phyloP scores from a whole-genome alignment of 1,140 invertebrate genomes.

The Riptortus pedestris region DNA sequence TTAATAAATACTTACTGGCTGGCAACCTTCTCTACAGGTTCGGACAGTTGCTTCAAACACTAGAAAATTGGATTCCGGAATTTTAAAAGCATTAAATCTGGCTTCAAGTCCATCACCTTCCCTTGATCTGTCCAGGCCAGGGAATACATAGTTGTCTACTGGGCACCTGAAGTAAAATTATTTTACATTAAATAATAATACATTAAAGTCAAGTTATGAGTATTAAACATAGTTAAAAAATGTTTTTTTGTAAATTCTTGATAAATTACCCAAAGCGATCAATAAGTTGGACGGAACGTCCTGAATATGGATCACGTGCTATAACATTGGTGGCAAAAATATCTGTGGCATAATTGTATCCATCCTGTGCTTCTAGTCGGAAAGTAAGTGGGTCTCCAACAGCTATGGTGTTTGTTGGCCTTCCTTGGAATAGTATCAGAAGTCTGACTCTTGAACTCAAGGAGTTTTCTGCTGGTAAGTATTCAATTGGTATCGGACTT shows the following conservation, averaged over 20 bases:
- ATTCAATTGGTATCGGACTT: slow-evolving; percentile 82
- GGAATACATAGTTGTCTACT: slow-evolving; percentile 84
- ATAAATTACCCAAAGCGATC: slow-evolving; percentile 67
- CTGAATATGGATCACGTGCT: slow-evolving; percentile 85
- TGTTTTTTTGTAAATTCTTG: slow-evolving; percentile 2
- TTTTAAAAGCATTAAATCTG: slow-evolving; percentile 87
- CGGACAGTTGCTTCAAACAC: slow-evolving; percentile 86
- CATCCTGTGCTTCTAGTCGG: slow-evolving; percentile 76
- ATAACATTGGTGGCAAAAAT: slow-evolving; percentile 89
- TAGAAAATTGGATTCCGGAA: slow-evolving; percentile 86
- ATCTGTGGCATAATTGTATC: slow-evolving; percentile 76
- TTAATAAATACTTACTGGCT: slow-evolving; percentile 50
- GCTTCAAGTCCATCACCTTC: slow-evolving; percentile 80
- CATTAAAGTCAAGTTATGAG: neutral
- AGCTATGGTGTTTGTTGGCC: slow-evolving; percentile 84
- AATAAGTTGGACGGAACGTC: slow-evolving; percentile 76
- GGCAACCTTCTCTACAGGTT: slow-evolving; percentile 78
- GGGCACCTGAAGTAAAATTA: slow-evolving; percentile 54
- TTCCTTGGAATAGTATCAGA: slow-evolving; percentile 74
- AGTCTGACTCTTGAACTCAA: slow-evolving; percentile 75
- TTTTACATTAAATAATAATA: neutral
- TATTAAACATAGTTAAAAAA: neutral
- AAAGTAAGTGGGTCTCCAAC: slow-evolving; percentile 89
- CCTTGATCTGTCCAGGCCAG: slow-evolving; percentile 72
- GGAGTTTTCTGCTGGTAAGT: slow-evolving; percentile 79